These are phyloP conservation scores for Bothrops jararaca DNA, from an alignment of 2,113 vertebrate genomes.

Conservation along the genomic window DNA sequence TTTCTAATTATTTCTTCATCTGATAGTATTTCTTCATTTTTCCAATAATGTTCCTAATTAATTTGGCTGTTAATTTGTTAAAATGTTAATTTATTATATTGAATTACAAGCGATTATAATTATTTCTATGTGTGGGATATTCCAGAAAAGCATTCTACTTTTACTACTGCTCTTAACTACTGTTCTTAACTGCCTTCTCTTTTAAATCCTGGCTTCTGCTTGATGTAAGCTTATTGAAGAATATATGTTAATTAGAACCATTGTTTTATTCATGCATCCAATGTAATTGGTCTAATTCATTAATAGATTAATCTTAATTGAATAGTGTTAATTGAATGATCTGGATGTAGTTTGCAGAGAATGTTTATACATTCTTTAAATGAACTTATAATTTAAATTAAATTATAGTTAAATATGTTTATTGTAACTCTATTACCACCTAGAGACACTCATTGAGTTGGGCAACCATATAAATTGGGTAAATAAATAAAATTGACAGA, in stretches of 20 bases:
- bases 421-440: background rate
- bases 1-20: too few species aligned
- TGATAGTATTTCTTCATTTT: too few species aligned
- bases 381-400: background rate
- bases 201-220: background rate
- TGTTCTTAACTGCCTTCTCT: background rate
- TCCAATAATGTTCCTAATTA: background rate
- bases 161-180: background rate
- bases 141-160: background rate
- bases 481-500: background rate
- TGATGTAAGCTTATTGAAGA: background rate
- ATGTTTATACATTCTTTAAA: background rate
- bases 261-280: background rate
- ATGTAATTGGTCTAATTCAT: background rate
- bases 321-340: background rate
- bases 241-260: background rate
- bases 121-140: background rate
- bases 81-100: background rate
- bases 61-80: background rate
- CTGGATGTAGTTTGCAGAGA: background rate
- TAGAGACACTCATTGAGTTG: background rate
- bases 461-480: background rate
- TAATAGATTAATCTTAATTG: background rate
- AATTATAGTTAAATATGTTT: background rate
- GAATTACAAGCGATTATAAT: background rate